Percentiles rank a stretch among this genome's conserved stretches.
Evolutionary conservation across 2,797 vertebrate genomes (phyloP).

Genomic region (Carcharodon carcharias): DNA sequence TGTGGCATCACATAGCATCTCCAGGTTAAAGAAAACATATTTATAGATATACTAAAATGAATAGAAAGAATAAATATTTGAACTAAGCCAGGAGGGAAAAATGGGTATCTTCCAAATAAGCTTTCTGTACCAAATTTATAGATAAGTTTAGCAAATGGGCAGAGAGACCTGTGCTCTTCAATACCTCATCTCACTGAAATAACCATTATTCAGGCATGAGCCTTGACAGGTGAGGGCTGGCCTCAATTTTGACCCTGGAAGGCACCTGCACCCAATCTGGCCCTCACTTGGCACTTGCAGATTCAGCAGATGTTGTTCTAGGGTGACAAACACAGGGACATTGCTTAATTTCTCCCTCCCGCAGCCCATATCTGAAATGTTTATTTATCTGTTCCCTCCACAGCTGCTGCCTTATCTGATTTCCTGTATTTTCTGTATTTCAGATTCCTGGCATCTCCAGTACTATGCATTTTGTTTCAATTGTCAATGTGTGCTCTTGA

Average conservation of each 20-base stretch:
- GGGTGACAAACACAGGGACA: neutral
- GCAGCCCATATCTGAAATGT: no score
- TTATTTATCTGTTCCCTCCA: no score
- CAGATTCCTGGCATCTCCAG: neutral
- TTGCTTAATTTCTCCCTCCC: neutral
- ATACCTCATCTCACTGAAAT: no score
- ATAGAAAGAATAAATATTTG: neutral
- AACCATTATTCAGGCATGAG: neutral
- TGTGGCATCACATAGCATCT: no score
- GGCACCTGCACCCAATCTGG: no score
- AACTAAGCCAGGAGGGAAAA: neutral
- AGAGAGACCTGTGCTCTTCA: no score
- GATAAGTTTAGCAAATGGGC: no score
- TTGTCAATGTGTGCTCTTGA: neutral
- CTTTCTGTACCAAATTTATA: neutral
- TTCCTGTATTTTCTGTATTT: no score
- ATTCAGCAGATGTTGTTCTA: neutral
- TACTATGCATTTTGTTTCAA: neutral
- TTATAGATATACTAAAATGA: neutral
- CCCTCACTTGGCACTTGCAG: neutral
- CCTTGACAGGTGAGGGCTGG: neutral
- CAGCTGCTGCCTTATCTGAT: no score
- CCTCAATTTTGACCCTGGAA: neutral
- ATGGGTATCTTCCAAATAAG: neutral
- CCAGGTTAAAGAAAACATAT: no score